phyloP scores from a whole-genome alignment of 2,797 vertebrate genomes.

The Oceanodroma leucorhoa region DNA sequence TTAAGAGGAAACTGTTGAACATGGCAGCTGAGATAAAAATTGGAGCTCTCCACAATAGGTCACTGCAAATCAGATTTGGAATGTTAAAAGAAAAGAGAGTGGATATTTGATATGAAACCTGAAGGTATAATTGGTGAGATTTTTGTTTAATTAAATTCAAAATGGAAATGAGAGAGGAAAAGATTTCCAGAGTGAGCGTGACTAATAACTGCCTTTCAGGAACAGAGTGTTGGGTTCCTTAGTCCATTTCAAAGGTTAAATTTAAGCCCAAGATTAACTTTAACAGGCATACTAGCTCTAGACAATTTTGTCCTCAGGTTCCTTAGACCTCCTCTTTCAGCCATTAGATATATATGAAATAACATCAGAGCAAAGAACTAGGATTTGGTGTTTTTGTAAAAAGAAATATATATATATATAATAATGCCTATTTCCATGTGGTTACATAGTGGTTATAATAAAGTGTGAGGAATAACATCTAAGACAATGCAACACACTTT shows the following conservation, averaged over 20 bases:
- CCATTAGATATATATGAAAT: not conserved
- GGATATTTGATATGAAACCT: not conserved
- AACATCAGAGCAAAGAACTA: not conserved
- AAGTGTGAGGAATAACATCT: not conserved
- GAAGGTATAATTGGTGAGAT: not conserved
- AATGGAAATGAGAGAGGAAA: not conserved
- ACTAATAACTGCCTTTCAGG: not conserved
- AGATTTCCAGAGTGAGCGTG: not conserved
- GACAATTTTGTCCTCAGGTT: not conserved
- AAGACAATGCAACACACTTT: not conserved
- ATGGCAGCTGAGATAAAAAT: not conserved
- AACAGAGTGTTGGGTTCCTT: not conserved
- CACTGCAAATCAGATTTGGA: not conserved
- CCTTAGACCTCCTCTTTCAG: not conserved
- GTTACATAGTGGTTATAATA: not conserved
- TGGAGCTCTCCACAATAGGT: not conserved
- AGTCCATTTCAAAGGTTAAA: not conserved
- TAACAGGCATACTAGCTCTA: not conserved
- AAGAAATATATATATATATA: not conserved
- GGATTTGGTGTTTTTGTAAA: not conserved
- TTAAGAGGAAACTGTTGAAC: not conserved
- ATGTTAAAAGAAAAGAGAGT: not conserved
- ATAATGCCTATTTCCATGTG: not conserved
- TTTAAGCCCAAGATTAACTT: not conserved
- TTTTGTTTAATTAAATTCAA: conserved; percentile 14